Base-by-base conservation (phyloP, 2,888 invertebrate species). In the Heliconius cydno region DNA sequence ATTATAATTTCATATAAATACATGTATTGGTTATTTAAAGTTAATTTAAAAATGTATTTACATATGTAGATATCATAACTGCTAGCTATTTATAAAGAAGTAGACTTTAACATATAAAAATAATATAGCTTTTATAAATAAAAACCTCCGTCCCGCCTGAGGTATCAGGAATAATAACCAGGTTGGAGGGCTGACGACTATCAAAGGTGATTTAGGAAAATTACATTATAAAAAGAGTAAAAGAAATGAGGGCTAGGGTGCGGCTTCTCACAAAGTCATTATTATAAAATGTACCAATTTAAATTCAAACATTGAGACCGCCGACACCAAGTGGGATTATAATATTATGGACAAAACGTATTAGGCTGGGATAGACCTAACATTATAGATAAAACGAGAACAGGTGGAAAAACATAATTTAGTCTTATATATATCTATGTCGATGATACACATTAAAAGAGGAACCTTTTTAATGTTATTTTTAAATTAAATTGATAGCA, bases 221-320 rank as follows among this genome's bases (percentile, higher is more conserved):
- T 94, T 93, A 94, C 92, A 92, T 92, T 92, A 91, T 92, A 92
- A 93, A 94, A 93, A 90, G 89, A 90, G 83, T 82, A 86, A 87
- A 90, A 89, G 88, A 90, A 86, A 87, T 85, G 85, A 86, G 91
- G 91, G 90, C 87, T 85, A 85, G 86, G 86, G 86, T 80, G 90
- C 89, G 90, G 91, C 89, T 85, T 87, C 88, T 86, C 86, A 88
- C 89, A 90, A 91, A 90, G 90, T 88, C 90, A 90, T 92, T 91
- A 91, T 92, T 92, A 91, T 91, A 92, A 91, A 92, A 92, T 90
- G 89, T 92, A 90, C 89, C 90, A 92, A 92, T 93, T 92, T 93
- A 93, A 92, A 94, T 92, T 92, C 92, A 90, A 92, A 92, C 88
- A 89, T 90, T 90, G 92, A 91, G 85, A 87, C 83, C 85, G 86